A percentile compares a stretch with the other conserved stretches of the same genome.
Evolutionary conservation across 1,140 invertebrate genomes (phyloP).

Genomic region (Eumeta japonica): DNA sequence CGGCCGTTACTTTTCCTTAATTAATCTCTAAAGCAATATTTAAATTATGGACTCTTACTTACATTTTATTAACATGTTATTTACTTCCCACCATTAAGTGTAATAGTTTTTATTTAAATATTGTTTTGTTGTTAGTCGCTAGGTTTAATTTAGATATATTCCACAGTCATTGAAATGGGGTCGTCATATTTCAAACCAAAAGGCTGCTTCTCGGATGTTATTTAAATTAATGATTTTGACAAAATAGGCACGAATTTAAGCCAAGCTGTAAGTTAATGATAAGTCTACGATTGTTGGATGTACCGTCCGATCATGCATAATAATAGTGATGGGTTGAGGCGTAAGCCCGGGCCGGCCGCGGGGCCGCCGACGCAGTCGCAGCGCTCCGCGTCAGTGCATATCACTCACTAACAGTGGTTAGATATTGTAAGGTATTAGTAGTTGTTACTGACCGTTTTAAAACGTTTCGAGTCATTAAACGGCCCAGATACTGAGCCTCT

Average conservation of each 20-base stretch:
- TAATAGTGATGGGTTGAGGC: conserved; percentile 36
- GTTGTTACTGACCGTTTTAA: conserved; percentile 53
- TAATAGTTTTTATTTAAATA: conserved; percentile 49
- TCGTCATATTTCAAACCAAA: conserved; percentile 45
- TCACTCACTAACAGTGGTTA: conserved; percentile 57
- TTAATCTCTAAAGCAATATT: conserved; percentile 46
- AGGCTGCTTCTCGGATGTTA: conserved; percentile 53
- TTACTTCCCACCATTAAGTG: conserved; percentile 43
- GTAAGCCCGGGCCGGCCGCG: not conserved
- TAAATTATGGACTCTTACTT: conserved; percentile 34
- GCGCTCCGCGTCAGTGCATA: conserved; percentile 38
- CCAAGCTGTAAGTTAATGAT: conserved; percentile 52
- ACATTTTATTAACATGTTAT: conserved; percentile 23
- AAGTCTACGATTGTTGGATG: conserved; percentile 50
- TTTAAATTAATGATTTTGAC: conserved; percentile 42
- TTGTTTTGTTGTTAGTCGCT: conserved; percentile 46
- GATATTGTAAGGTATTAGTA: conserved; percentile 57
- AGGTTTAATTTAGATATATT: conserved; percentile 44
- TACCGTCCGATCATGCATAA: conserved; percentile 53
- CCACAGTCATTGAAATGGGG: conserved; percentile 53
- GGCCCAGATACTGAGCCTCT: conserved; percentile 49
- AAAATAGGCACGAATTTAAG: conserved; percentile 54
- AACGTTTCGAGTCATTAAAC: conserved; percentile 48
- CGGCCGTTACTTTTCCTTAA: conserved; percentile 25
- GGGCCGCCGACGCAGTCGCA: no score